Evolutionary conservation across 2,888 invertebrate species (phyloP), one percentile per base, ranked within the genome.

Genomic region (Encarsia formosa): DNA sequence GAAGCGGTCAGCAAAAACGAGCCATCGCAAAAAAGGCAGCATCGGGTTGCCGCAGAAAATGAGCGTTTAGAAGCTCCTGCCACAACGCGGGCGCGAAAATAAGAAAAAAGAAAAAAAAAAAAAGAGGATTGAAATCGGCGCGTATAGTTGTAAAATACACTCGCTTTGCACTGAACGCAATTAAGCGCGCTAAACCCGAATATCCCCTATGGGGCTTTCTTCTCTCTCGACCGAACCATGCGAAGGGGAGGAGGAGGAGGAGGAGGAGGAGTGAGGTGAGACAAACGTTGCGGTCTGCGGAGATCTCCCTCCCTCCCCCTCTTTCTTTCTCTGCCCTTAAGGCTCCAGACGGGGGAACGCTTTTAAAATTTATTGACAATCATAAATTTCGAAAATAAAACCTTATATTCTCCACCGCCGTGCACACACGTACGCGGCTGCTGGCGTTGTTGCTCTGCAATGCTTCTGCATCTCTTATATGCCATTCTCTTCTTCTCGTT

Each of bases 301-400:
- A 49, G 52, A 44, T 44, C 39, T 49, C 39, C 54, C 57, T 52
- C 57, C 46, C 53, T 51, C 49, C 54, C 56, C 58, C 58, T 59
- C 61, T 57, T 61, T 62, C 65, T 62, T 60, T 61, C 60, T 54
- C 64, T 69, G 72, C 71, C 73, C 73, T 73, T 64, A 71, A 70
- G 73, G 73, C 73, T 68, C 71, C 72, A 73, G 73, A 73, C 73
- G 72, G n/a, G n/a, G n/a, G 70, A 72, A 70, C 73, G 72, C 73
- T 72, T 73, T 73, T 73, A 73, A 73, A 73, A 73, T 73, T 73
- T 73, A 73, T 73, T 73, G 73, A 73, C 73, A 73, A 73, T 73
- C 73, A 73, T 73, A 73, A 73, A 73, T 73, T 73, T 73, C 70
- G 73, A 73, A 73, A 73, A 73, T 73, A 73, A 73, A 73, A 73